Percentiles rank a stretch among this genome's conserved stretches.
phyloP scores from a whole-genome alignment of 2,888 invertebrate species.

The Lasioglossum pauxillum region DNA sequence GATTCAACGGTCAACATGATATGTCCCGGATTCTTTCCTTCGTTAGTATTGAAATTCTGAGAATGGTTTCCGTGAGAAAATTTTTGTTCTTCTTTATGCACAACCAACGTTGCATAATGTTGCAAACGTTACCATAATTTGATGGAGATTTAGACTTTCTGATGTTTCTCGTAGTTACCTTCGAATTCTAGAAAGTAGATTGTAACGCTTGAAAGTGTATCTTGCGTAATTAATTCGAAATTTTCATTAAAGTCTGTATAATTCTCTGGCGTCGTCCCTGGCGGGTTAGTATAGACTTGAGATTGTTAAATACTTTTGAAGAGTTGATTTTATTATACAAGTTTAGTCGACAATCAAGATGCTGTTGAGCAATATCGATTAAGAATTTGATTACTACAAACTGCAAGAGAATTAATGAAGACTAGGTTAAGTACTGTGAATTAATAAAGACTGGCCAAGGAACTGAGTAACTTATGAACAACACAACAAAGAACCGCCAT shows the following conservation, averaged over 20 bases:
- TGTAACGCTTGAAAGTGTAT: not conserved
- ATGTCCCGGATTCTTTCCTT: no score
- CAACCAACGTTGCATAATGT: not conserved
- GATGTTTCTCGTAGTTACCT: not conserved
- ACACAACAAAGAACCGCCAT: not conserved
- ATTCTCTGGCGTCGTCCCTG: not conserved
- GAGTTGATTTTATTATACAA: not conserved
- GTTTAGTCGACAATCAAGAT: not conserved
- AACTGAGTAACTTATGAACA: not conserved
- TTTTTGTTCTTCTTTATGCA: not conserved
- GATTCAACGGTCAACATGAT: not conserved
- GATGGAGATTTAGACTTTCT: not conserved
- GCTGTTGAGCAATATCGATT: no score
- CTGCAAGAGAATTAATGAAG: no score
- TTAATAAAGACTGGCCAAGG: not conserved
- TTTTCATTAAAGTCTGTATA: not conserved
- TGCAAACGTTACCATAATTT: not conserved
- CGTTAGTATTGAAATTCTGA: no score
- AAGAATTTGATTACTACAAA: no score
- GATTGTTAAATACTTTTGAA: not conserved
- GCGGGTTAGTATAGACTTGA: not conserved
- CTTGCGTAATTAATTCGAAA: not conserved
- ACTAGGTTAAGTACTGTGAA: no score
- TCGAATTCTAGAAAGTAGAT: not conserved
- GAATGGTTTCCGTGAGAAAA: no score